A percentile compares a stretch with the other conserved stretches of the same genome.
These are phyloP conservation scores for Oriolus oriolus DNA, from an alignment of 2,113 vertebrate species.

Conservation along the genomic window DNA sequence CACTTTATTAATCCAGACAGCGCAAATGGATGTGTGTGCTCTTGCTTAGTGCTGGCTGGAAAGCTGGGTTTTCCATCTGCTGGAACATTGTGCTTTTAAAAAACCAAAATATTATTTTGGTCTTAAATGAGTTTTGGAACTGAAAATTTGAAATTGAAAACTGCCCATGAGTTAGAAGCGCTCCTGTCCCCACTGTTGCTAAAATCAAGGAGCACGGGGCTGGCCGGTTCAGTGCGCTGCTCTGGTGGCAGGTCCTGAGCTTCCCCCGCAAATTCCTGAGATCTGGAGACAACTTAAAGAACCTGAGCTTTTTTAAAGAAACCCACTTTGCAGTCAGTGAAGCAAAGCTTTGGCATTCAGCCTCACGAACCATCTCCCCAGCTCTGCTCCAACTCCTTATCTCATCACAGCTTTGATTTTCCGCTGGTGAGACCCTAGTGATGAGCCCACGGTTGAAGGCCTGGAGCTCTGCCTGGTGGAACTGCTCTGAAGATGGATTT, in stretches of 20 bases:
- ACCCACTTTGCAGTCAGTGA: not conserved
- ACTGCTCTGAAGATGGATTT: not conserved
- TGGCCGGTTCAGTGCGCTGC: fast-evolving
- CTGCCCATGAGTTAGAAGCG: not conserved
- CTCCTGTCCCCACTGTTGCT: not conserved
- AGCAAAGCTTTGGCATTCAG: not conserved
- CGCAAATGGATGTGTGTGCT: conserved; percentile 4
- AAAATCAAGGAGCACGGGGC: not conserved
- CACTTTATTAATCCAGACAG: conserved; percentile 54
- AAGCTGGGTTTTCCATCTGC: not conserved
- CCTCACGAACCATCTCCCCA: not conserved
- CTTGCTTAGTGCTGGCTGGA: not conserved
- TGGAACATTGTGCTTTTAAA: not conserved
- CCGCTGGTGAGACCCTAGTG: not conserved
- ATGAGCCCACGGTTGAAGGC: not conserved
- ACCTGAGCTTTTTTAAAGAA: not conserved
- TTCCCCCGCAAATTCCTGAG: not conserved
- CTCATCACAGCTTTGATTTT: not conserved
- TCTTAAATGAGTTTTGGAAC: not conserved
- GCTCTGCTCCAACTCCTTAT: not conserved
- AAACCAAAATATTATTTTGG: not conserved
- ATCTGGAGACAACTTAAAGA: not conserved
- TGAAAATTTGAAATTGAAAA: not conserved
- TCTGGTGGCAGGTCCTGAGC: not conserved
- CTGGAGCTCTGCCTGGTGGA: not conserved